These are phyloP conservation scores for Catocala sponsa DNA, from an alignment of 2,888 invertebrate genomes.

Conservation along the genomic window DNA sequence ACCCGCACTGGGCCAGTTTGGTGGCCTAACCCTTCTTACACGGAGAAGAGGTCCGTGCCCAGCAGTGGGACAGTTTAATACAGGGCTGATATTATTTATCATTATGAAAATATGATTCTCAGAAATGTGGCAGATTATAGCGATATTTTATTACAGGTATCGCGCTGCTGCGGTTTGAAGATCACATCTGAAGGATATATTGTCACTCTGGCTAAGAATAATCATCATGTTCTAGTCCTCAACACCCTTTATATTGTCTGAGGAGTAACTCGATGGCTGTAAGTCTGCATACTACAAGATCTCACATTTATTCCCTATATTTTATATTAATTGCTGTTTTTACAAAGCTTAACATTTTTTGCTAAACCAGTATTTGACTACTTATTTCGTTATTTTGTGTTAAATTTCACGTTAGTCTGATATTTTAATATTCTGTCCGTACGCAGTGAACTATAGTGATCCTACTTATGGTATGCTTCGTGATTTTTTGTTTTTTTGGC, in stretches of 20 bases:
- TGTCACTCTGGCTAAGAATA: conserved; percentile 98
- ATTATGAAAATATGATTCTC: too few relatives aligned
- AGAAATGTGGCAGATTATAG: neutral
- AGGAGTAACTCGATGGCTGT: conserved; percentile 88
- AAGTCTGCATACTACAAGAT: conserved; percentile 88
- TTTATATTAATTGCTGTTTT: conserved; percentile 87
- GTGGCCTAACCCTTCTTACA: too few relatives aligned
- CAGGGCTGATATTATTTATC: too few relatives aligned
- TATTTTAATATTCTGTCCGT: conserved; percentile 74
- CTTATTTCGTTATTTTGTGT: conserved; percentile 83
- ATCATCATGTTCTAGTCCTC: conserved; percentile 98
- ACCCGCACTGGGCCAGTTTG: too few relatives aligned
- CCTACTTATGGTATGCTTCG: conserved; percentile 68
- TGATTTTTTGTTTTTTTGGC: conserved; percentile 72
- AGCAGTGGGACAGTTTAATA: too few relatives aligned
- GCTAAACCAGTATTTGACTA: conserved; percentile 88
- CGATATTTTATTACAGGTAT: conserved; percentile 91
- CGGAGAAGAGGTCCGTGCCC: too few relatives aligned
- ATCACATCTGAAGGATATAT: conserved; percentile 99
- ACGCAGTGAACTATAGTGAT: conserved; percentile 74
- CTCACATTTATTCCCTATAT: conserved; percentile 88
- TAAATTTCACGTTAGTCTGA: conserved; percentile 85
- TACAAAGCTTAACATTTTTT: conserved; percentile 86
- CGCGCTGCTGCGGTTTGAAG: conserved; percentile 98
- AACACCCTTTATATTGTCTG: conserved; percentile 97